These are phyloP conservation scores for Larimichthys polyactis DNA, from an alignment of 2,113 vertebrate genomes.

Conservation along the genomic window DNA sequence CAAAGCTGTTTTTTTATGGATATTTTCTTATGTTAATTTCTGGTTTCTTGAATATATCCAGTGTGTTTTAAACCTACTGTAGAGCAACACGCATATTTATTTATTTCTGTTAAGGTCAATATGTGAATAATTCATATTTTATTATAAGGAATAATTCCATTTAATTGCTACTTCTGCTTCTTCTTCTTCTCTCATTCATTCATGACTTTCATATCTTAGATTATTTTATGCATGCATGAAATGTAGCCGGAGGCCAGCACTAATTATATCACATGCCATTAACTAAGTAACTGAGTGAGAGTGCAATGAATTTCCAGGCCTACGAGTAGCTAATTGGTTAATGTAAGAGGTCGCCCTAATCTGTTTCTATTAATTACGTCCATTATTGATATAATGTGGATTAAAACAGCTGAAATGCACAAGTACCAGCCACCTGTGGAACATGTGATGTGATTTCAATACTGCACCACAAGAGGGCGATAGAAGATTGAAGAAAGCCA, in stretches of 20 bases:
- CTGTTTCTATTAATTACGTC: not conserved
- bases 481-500: not conserved
- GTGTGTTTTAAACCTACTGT: too few species aligned
- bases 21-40: not conserved
- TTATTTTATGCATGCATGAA: not conserved
- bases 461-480: conserved; percentile 65
- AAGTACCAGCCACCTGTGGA: conserved; percentile 47
- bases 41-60: too few species aligned
- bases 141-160: not conserved
- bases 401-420: not conserved
- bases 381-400: not conserved
- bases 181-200: not conserved
- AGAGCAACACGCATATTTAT: not conserved
- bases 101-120: not conserved
- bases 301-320: not conserved
- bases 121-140: not conserved
- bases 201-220: not conserved
- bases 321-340: not conserved
- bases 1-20: too few species aligned
- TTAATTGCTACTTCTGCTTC: not conserved
- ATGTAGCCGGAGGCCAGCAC: not conserved
- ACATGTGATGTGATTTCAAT: conserved; percentile 46
- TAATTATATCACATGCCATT: not conserved
- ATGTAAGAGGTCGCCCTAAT: not conserved
- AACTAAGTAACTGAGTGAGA: not conserved